Conservation (phyloP, 1,140 invertebrate species). For the Homalodisca vitripennis region DNA sequence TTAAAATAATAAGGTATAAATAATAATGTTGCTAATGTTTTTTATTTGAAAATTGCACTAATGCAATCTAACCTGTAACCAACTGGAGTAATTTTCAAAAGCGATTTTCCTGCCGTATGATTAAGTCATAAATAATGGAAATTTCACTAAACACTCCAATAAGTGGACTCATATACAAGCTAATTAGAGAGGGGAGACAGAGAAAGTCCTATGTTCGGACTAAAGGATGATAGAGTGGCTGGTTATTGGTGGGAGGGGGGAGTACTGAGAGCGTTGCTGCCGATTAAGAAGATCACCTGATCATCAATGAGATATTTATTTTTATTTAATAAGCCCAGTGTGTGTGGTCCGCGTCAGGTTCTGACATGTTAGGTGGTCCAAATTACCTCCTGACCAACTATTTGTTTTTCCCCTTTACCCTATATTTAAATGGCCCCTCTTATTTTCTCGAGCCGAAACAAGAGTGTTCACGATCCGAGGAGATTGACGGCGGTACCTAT, state of each 20-base stretch:
- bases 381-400: constrained; percentile 7
- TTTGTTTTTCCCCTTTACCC: constrained; percentile 24
- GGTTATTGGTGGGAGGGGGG: not conserved
- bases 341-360: constrained; percentile 23
- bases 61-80: not conserved
- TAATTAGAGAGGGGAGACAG: not conserved
- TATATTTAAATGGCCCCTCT: constrained; percentile 20
- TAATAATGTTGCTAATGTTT: too few species aligned
- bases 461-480: not conserved
- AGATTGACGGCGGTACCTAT: not conserved
- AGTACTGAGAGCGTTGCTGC: not conserved
- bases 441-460: constrained; percentile 8
- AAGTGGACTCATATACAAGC: not conserved
- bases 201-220: too few species aligned
- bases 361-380: constrained; percentile 14
- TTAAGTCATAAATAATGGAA: constrained; percentile 12
- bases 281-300: constrained; percentile 8
- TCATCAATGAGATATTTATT: constrained; percentile 21
- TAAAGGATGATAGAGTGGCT: not conserved
- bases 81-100: not conserved
- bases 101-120: not conserved
- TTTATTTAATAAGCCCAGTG: constrained; percentile 21
- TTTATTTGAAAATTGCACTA: too few species aligned
- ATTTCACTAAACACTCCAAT: constrained; percentile 8
- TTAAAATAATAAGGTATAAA: too few species aligned